phyloP scores from a whole-genome alignment of 23 tunicate genomes.

The Phallusia fumigata region DNA sequence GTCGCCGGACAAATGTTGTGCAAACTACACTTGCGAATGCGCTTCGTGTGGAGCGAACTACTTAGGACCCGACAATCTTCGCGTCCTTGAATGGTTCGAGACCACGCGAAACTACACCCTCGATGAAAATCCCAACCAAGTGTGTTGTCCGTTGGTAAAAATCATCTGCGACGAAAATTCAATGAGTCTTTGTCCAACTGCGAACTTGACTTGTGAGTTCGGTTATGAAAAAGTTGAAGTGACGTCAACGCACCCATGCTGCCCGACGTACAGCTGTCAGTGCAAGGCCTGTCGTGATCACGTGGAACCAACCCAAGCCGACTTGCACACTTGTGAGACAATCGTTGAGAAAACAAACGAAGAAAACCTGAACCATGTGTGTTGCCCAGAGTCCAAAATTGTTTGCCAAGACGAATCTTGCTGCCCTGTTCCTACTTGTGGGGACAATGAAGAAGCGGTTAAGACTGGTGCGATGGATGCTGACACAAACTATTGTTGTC shows the following conservation, averaged over 20 bases:
- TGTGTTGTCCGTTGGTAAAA: slow-evolving; percentile 34
- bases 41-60: slow-evolving; percentile 23
- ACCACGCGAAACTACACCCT: slow-evolving; percentile 28
- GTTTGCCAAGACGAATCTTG: slow-evolving; percentile 25
- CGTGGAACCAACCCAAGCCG: neutral
- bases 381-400: slow-evolving; percentile 43
- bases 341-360: slow-evolving; percentile 26
- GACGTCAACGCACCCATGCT: slow-evolving; percentile 12
- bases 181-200: slow-evolving; percentile 21
- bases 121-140: slow-evolving; percentile 46
- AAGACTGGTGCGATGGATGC: slow-evolving; percentile 5
- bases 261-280: slow-evolving; percentile 32
- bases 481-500: slow-evolving; percentile 32
- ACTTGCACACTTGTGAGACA: slow-evolving; percentile 17
- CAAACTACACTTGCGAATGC: slow-evolving; percentile 35
- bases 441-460: slow-evolving; percentile 18
- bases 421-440: slow-evolving; percentile 23
- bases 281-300: slow-evolving; percentile 12
- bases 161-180: slow-evolving; percentile 28
- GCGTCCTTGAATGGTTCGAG: slow-evolving; percentile 32
- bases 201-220: slow-evolving; percentile 27
- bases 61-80: slow-evolving; percentile 11
- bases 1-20: slow-evolving; percentile 30
- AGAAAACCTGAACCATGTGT: slow-evolving; percentile 37
- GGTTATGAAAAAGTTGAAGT: neutral